Percentiles rank a stretch among this genome's conserved stretches.
These are phyloP conservation scores for Henricia sp. DNA, from an alignment of 53 echinoderm and acorn worm genomes.

Conservation along the genomic window DNA sequence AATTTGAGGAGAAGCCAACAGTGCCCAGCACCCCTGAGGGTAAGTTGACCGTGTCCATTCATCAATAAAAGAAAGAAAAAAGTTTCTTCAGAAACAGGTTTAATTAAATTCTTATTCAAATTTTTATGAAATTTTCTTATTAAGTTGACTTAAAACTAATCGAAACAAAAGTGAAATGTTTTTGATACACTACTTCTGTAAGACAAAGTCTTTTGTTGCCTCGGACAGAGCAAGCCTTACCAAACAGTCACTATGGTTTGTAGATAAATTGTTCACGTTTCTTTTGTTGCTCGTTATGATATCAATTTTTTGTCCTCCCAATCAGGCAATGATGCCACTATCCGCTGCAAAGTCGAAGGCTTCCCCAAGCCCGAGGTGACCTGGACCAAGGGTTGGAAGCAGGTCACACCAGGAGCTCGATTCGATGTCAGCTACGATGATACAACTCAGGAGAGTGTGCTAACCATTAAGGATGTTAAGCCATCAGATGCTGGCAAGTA, in stretches of 20 bases:
- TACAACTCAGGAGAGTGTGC: constrained; percentile 74
- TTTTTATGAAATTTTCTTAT: too few species aligned
- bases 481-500: constrained; percentile 95
- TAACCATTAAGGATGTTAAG: constrained; percentile 77
- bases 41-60: too few species aligned
- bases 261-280: too few species aligned
- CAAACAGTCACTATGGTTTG: too few species aligned
- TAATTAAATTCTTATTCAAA: too few species aligned
- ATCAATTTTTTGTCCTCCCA: not conserved
- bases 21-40: constrained; percentile 64
- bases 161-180: too few species aligned
- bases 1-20: constrained; percentile 71
- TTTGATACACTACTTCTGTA: too few species aligned
- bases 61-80: too few species aligned
- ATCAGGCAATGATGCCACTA: constrained; percentile 76
- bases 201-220: too few species aligned
- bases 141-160: too few species aligned
- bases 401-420: constrained; percentile 73
- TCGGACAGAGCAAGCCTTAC: too few species aligned
- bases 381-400: constrained; percentile 98
- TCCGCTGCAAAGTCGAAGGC: constrained; percentile 85
- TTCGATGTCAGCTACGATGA: constrained; percentile 77
- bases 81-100: too few species aligned
- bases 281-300: not conserved
- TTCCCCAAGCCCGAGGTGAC: constrained; percentile 76